phyloP scores from a whole-genome alignment of 2,113 vertebrate species.

The Coptodon bakossiorum region DNA sequence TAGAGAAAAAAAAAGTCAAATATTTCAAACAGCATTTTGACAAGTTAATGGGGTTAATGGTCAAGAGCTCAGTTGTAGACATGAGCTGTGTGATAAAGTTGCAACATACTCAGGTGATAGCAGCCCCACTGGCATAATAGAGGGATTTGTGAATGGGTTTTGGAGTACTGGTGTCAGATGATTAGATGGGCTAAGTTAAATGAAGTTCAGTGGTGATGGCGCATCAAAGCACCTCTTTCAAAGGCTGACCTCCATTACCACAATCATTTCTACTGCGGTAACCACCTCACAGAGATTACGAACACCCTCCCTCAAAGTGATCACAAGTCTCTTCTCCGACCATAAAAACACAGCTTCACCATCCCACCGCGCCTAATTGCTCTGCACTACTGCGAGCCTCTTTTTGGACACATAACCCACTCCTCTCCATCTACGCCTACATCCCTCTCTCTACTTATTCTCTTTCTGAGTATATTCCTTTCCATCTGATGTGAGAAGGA shows the following conservation, averaged over 20 bases:
- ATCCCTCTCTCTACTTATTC: background rate
- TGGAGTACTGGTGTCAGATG: slow-evolving; percentile 4
- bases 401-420: background rate
- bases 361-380: slow-evolving; percentile 44
- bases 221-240: slow-evolving; percentile 1
- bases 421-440: background rate
- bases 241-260: slow-evolving; percentile 38
- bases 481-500: slow-evolving; percentile 49
- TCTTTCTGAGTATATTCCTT: slow-evolving; percentile 17
- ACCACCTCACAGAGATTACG: slow-evolving; percentile 33
- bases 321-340: slow-evolving; percentile 39
- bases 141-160: slow-evolving; percentile 9
- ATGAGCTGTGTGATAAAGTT: slow-evolving; percentile 25
- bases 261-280: slow-evolving; percentile 24
- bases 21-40: slow-evolving; percentile 30
- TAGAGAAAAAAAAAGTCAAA: background rate
- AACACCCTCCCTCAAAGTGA: slow-evolving; percentile 35
- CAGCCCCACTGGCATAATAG: slow-evolving; percentile 15
- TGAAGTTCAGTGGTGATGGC: slow-evolving; percentile 5
- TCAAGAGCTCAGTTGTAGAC: slow-evolving; percentile 38
- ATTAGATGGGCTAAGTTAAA: slow-evolving; percentile 8
- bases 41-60: slow-evolving; percentile 46
- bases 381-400: slow-evolving; percentile 28
- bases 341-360: slow-evolving; percentile 39
- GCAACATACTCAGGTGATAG: slow-evolving; percentile 26